Conservation (phyloP, 1,140 invertebrate species). For the Cotesia vestalis region DNA sequence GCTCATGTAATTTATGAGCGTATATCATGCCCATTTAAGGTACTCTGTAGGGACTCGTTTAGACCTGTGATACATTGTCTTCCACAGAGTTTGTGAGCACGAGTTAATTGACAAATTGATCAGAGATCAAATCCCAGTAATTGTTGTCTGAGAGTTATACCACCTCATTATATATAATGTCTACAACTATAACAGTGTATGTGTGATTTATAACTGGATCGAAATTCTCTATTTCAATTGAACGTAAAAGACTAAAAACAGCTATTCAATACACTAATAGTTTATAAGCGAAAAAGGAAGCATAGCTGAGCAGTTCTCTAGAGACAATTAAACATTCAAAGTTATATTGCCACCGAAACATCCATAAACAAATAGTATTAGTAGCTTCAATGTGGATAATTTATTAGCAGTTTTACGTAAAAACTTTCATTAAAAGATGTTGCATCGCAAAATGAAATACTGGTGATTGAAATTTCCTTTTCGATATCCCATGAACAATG, state of each 20-base stretch:
- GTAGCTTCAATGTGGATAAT: not conserved
- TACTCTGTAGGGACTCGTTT: not conserved
- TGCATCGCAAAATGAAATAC: too few species aligned
- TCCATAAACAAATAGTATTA: not conserved
- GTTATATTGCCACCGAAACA: not conserved
- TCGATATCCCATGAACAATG: too few species aligned
- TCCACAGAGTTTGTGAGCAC: not conserved
- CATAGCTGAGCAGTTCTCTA: not conserved
- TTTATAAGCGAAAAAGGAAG: not conserved
- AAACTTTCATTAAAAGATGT: too few species aligned
- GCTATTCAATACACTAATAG: not conserved
- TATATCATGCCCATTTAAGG: not conserved
- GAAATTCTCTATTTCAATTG: too few species aligned
- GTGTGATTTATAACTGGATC: too few species aligned
- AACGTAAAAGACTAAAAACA: not conserved
- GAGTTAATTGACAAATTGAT: not conserved
- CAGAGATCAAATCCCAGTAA: too few species aligned
- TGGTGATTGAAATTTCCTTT: too few species aligned
- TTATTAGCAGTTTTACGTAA: too few species aligned
- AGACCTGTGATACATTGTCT: slow-evolving; percentile 5
- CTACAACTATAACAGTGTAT: too few species aligned
- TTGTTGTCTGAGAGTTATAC: too few species aligned
- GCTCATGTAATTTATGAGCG: not conserved
- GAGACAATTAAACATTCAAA: slow-evolving; percentile 27
- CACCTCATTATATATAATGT: too few species aligned